Base-by-base conservation (phyloP, 2,888 invertebrate genomes). In the Cephonodes hylas region DNA sequence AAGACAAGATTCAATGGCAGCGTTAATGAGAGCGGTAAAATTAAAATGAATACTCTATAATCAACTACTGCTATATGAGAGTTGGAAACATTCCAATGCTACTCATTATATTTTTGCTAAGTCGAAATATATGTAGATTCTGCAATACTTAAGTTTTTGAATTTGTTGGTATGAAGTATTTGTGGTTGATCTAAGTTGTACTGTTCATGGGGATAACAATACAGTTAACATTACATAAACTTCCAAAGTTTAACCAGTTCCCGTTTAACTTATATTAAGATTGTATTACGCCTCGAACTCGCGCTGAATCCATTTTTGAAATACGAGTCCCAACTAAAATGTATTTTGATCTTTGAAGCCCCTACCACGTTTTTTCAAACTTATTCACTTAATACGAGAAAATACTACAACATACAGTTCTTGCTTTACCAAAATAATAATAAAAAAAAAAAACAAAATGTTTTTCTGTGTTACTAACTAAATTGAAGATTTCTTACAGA, bases 1-100 rank as follows among this genome's bases (percentile, higher is more conserved):
- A 94, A 94, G 67, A 89, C 96, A 38, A 91, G 96, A 60, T 93
- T 96, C 67, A 96, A 96, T 80, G 93, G 95, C 70, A 95, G 94
- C 70, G 95, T 95, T 72, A 86, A 85, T 73, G 92, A 92, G 63
- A 84, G 86, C 63, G 91, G 92, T 91, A 64, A 53, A 44, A 42
- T n/a, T 42, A 42, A 42, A 53, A 48, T 48, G 15, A 53, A 53
- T 53, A 53, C 31, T 45, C 10, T 45, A 45, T 8, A 31, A 31
- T 72, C 74, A 13, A 7, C n/a, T 8, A 20, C 13, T 38, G 23
- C 56, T 20, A 62, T 6, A 31, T 23, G 45, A 44, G 31, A 27
- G 25, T 22, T 34, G 13, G 22, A 46, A 23, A 38, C 57, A 34
- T 56, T 61, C 45, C 25, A 42, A 23, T 42, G 27, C 31, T 20